A percentile compares a stretch with the other conserved stretches of the same genome.
Conservation (phyloP, 2,113 vertebrate species). For the Loxodonta africana region DNA sequence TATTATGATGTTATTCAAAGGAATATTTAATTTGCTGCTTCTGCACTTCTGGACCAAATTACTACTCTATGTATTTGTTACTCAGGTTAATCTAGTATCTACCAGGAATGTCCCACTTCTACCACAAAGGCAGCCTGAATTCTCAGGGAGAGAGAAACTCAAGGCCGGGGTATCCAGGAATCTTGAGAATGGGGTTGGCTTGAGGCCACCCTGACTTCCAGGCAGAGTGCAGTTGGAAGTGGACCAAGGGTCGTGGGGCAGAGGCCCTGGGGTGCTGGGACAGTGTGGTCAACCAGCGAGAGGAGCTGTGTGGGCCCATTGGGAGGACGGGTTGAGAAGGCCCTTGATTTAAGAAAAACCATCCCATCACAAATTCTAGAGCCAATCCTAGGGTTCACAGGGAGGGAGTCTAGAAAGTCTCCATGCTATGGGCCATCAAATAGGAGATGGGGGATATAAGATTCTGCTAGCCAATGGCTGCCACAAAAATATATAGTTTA, state of each 20-base stretch:
- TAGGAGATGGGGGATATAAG: fast-evolving
- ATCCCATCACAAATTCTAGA: not conserved
- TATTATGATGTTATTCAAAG: not conserved
- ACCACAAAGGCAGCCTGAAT: fast-evolving
- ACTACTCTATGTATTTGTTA: not conserved
- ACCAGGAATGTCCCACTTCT: not conserved
- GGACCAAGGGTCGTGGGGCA: fast-evolving
- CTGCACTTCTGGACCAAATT: not conserved
- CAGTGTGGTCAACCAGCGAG: not conserved
- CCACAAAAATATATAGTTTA: fast-evolving
- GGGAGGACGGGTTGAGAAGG: not conserved
- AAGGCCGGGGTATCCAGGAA: not conserved
- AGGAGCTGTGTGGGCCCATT: fast-evolving
- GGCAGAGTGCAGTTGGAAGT: not conserved
- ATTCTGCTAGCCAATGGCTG: fast-evolving
- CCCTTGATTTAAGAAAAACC: no score
- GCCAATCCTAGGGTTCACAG: fast-evolving
- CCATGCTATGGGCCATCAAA: fast-evolving
- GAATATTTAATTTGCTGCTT: not conserved
- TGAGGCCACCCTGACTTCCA: not conserved
- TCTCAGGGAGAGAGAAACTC: not conserved
- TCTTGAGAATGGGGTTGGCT: fast-evolving
- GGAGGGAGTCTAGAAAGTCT: fast-evolving
- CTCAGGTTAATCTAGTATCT: not conserved
- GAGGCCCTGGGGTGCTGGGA: fast-evolving